Conservation (phyloP, 2,888 invertebrate species). For the Laspeyria flexula region DNA sequence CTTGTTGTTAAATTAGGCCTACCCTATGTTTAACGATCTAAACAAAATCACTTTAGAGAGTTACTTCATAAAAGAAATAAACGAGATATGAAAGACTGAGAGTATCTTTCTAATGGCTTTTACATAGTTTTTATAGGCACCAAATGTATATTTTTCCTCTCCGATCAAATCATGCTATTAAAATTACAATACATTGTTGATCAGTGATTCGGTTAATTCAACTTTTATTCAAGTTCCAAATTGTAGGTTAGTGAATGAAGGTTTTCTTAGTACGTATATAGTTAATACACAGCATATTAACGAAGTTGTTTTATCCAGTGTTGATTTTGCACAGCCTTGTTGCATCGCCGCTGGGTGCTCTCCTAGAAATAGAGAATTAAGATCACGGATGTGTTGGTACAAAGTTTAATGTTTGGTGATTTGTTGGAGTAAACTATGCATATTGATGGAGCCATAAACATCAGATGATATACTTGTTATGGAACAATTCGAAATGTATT, state of each 20-base stretch:
- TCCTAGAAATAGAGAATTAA: conserved; percentile 55
- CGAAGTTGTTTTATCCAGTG: conserved; percentile 65
- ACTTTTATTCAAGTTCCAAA: conserved; percentile 66
- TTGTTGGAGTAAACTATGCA: background rate
- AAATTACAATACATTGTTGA: conserved; percentile 20
- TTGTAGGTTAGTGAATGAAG: conserved; percentile 48
- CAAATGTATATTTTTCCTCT: conserved; percentile 13
- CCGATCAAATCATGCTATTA: conserved; percentile 18
- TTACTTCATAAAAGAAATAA: conserved; percentile 31
- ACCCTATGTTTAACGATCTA: conserved; percentile 31
- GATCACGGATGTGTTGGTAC: conserved; percentile 1
- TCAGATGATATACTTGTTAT: too few species aligned
- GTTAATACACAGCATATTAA: conserved; percentile 61
- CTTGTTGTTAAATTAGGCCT: conserved; percentile 19
- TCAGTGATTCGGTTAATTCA: conserved; percentile 9
- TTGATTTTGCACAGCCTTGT: conserved; percentile 76
- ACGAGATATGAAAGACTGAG: conserved; percentile 36
- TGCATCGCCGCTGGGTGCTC: conserved; percentile 83
- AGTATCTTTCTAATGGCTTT: conserved; percentile 22
- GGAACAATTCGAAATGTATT: too few species aligned
- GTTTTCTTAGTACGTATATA: conserved; percentile 56
- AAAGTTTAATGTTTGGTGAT: background rate
- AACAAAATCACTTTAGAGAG: conserved; percentile 36
- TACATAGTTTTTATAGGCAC: conserved; percentile 21
- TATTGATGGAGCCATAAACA: too few species aligned